These are phyloP conservation scores for Brachyptera risi DNA, from an alignment of 2,888 invertebrate species.

Conservation along the genomic window DNA sequence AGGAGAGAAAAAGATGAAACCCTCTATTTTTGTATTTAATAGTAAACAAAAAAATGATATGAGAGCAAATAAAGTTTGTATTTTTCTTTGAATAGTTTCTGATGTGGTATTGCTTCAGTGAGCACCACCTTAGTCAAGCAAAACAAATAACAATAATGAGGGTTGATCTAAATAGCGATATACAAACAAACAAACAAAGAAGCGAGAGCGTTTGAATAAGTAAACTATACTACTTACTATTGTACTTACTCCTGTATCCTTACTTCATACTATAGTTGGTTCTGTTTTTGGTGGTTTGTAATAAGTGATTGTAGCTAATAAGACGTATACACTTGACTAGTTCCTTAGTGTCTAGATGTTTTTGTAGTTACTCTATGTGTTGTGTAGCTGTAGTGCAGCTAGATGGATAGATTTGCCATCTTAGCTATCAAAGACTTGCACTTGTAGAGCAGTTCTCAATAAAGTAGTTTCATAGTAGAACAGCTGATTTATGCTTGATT, in stretches of 20 bases:
- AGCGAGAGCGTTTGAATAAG: constrained; percentile 21
- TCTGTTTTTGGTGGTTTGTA: constrained; percentile 37
- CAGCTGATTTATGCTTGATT: constrained; percentile 45
- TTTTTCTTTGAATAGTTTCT: constrained; percentile 36
- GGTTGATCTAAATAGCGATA: constrained; percentile 33
- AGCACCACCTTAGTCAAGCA: constrained; percentile 26
- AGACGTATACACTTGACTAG: constrained; percentile 35
- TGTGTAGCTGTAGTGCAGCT: constrained; percentile 34
- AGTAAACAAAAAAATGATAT: constrained; percentile 37
- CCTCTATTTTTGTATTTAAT: constrained; percentile 52
- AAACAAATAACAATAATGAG: constrained; percentile 28
- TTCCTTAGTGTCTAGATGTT: constrained; percentile 36
- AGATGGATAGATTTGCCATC: constrained; percentile 33
- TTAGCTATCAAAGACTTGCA: constrained; percentile 41
- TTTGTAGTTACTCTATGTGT: constrained; percentile 35
- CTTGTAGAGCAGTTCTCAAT: constrained; percentile 52
- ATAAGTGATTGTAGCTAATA: constrained; percentile 35
- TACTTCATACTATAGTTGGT: constrained; percentile 35
- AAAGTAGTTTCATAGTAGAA: constrained; percentile 54
- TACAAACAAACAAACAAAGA: constrained; percentile 23
- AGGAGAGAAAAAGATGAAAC: constrained; percentile 46
- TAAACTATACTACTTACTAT: constrained; percentile 33
- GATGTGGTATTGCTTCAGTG: constrained; percentile 29
- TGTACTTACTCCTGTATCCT: constrained; percentile 34
- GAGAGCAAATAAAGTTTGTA: constrained; percentile 36